A percentile compares a stretch with the other conserved stretches of the same genome.
Evolutionary conservation across 2,113 vertebrate genomes (phyloP).

Genomic region (Blennius ocellaris): DNA sequence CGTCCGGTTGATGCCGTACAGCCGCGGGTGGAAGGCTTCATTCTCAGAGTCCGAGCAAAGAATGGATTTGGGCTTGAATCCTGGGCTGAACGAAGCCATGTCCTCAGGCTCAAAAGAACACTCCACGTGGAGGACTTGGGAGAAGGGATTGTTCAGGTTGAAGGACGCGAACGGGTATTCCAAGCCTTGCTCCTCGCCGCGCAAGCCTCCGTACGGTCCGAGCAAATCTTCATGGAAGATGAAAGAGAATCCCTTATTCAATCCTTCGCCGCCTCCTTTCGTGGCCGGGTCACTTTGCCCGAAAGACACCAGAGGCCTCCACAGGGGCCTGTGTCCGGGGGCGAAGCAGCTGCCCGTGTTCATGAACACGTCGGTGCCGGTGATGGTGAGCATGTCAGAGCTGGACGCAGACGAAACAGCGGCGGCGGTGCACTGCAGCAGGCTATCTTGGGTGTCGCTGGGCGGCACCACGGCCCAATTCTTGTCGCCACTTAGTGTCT

Average conservation of each 20-base stretch:
- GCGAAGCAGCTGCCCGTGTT: constrained; percentile 94
- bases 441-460: constrained; percentile 83
- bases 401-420: constrained; percentile 56
- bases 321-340: constrained; percentile 93
- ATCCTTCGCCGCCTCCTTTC: constrained; percentile 87
- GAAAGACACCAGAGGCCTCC: constrained; percentile 94
- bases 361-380: constrained; percentile 96
- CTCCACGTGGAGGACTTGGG: constrained; percentile 98
- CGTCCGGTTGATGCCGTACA: constrained; percentile 93
- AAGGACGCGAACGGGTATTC: constrained; percentile 96
- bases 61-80: constrained; percentile 97
- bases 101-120: constrained; percentile 98
- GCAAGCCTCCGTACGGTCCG: constrained; percentile 92
- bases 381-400: constrained; percentile 94
- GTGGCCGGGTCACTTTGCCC: constrained; percentile 90
- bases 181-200: constrained; percentile 91
- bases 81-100: constrained; percentile 94
- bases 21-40: constrained; percentile 90
- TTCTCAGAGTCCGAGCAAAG: constrained; percentile 96
- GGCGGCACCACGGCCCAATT: constrained; percentile 95
- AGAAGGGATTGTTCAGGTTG: constrained; percentile 96
- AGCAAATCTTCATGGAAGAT: constrained; percentile 99
- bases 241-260: constrained; percentile 97
- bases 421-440: constrained; percentile 89
- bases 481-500: constrained; percentile 90